Evolutionary conservation across 2,888 invertebrate species (phyloP).

Genomic region (Lasioglossum figueresi): DNA sequence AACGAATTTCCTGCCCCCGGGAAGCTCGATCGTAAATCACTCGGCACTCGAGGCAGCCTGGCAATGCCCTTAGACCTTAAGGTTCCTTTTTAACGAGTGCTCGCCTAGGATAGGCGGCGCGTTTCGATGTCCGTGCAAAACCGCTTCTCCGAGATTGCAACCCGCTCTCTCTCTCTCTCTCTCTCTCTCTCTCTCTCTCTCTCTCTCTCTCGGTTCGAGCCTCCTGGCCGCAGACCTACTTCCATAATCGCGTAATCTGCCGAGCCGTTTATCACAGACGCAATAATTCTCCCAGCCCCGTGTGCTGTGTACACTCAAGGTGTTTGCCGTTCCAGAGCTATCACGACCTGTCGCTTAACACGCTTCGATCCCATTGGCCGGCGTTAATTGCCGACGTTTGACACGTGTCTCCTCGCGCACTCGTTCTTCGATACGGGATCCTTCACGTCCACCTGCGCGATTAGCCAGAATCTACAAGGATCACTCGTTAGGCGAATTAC

Average conservation of each 20-base stretch:
- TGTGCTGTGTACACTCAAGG: conserved; percentile 41
- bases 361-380: conserved; percentile 42
- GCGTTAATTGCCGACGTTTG: conserved; percentile 32
- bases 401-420: background rate
- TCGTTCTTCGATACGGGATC: background rate
- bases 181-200: background rate
- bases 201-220: conserved; percentile 7
- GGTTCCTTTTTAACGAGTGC: conserved; percentile 67
- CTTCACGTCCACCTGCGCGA: background rate
- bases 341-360: conserved; percentile 39
- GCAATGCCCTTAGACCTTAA: conserved; percentile 64
- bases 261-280: conserved; percentile 58
- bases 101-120: conserved; percentile 27
- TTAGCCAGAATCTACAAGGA: background rate
- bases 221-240: conserved; percentile 49
- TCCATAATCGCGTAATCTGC: conserved; percentile 64
- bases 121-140: conserved; percentile 59
- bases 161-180: conserved; percentile 7
- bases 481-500: background rate
- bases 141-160: conserved; percentile 43
- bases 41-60: conserved; percentile 67
- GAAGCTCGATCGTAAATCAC: conserved; percentile 80
- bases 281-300: conserved; percentile 49
- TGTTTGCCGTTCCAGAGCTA: conserved; percentile 48
- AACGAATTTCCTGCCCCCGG: conserved; percentile 80